phyloP scores from a whole-genome alignment of 2,797 vertebrate species.

The Glossophaga mutica region DNA sequence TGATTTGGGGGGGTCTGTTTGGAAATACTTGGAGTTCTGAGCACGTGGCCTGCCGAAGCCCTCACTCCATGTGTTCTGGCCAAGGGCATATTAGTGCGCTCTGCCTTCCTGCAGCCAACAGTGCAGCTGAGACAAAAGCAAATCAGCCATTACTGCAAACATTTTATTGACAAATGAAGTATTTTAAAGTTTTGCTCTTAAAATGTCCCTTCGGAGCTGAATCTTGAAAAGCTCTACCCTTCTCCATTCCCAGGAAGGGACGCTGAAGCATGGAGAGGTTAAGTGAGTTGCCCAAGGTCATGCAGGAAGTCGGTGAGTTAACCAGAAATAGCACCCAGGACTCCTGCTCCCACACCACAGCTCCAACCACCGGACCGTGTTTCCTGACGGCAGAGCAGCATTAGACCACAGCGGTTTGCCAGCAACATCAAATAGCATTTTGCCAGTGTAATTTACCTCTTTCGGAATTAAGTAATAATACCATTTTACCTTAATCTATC shows the following conservation, averaged over 20 bases:
- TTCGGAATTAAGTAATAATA: slow-evolving; percentile 76
- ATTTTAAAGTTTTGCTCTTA: slow-evolving; percentile 16
- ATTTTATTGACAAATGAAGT: slow-evolving; percentile 4
- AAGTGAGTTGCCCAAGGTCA: slow-evolving; percentile 69
- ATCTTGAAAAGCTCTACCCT: not conserved
- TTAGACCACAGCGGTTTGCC: slow-evolving; percentile 72
- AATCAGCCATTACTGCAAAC: slow-evolving; percentile 26
- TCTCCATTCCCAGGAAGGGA: not conserved
- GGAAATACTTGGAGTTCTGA: not conserved
- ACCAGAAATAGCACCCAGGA: slow-evolving; percentile 72
- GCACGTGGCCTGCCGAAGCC: not conserved
- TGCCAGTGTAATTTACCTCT: slow-evolving; percentile 73
- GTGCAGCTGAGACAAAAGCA: not conserved
- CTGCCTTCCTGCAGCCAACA: not conserved
- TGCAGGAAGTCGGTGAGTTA: slow-evolving; percentile 59
- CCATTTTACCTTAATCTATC: slow-evolving; percentile 73
- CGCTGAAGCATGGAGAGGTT: slow-evolving; percentile 61
- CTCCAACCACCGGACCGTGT: slow-evolving; percentile 56
- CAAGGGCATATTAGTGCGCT: not conserved
- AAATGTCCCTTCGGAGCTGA: not conserved
- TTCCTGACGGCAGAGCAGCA: slow-evolving; percentile 55
- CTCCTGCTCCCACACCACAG: slow-evolving; percentile 65
- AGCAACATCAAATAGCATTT: slow-evolving; percentile 71
- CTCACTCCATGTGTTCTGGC: not conserved
- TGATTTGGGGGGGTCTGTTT: not conserved